Percentiles rank a stretch among this genome's conserved stretches.
Evolutionary conservation across 2,888 invertebrate species (phyloP).

Genomic region (Tetragnatha montana): DNA sequence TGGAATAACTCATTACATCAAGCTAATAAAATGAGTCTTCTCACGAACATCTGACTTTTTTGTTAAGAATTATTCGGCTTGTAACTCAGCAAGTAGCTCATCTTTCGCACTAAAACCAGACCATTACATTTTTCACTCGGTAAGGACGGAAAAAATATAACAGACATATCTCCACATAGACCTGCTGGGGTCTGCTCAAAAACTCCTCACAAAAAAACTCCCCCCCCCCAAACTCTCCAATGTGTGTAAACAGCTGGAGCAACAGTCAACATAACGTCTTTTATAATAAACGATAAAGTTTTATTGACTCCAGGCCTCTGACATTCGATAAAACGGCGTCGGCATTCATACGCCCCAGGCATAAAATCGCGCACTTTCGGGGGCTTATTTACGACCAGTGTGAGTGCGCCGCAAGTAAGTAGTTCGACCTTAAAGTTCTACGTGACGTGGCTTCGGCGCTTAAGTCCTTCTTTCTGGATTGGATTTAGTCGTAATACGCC

Average conservation of each 20-base stretch:
- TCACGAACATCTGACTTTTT: no score
- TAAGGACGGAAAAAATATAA: neutral
- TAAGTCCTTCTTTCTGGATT: conserved; percentile 54
- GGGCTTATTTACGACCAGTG: conserved; percentile 49
- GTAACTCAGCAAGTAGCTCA: neutral
- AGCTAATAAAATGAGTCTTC: no score
- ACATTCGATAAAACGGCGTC: conserved; percentile 52
- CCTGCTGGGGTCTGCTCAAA: neutral
- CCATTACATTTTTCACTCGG: neutral
- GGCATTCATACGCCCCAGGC: conserved; percentile 52
- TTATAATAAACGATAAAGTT: conserved; percentile 66
- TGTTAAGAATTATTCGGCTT: neutral
- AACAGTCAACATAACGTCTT: conserved; percentile 59
- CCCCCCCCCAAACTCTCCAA: conserved; percentile 42
- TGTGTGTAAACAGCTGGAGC: conserved; percentile 61
- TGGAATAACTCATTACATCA: no score
- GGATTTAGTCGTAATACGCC: conserved; percentile 61
- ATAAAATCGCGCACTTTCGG: conserved; percentile 56
- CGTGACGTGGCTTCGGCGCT: conserved; percentile 28
- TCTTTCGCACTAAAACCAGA: neutral
- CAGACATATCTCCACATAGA: neutral
- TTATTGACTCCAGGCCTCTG: conserved; percentile 56
- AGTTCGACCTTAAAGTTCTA: conserved; percentile 52
- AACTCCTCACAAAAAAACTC: conserved; percentile 7
- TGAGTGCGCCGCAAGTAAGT: conserved; percentile 53